Evolutionary conservation across 2,888 invertebrate genomes (phyloP).

Genomic region (Ferdinandea cuprea): DNA sequence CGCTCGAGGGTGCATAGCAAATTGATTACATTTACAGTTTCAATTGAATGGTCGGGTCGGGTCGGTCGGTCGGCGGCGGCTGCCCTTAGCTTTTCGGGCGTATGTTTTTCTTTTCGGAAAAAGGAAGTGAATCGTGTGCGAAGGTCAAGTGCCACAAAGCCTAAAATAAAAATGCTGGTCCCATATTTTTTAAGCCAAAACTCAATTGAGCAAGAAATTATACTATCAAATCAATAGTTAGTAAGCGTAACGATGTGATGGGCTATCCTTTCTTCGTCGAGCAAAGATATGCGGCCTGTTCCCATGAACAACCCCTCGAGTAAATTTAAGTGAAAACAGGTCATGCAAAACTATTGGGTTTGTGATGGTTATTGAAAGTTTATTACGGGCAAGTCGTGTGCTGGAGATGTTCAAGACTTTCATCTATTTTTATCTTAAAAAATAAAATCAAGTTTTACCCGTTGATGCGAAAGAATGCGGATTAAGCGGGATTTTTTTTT

Average conservation of each 20-base stretch:
- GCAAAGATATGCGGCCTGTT: neutral
- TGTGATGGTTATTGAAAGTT: slow-evolving; percentile 13
- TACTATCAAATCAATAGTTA: slow-evolving; percentile 56
- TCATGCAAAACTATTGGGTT: slow-evolving; percentile 18
- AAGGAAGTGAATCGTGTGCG: slow-evolving; percentile 45
- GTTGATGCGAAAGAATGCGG: too few relatives aligned
- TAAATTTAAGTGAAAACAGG: slow-evolving; percentile 18
- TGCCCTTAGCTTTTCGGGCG: slow-evolving; percentile 11
- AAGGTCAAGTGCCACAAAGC: slow-evolving; percentile 62
- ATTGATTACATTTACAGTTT: slow-evolving; percentile 73
- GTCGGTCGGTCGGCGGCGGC: slow-evolving; percentile 12
- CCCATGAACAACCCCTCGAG: too few relatives aligned
- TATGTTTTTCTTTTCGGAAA: neutral
- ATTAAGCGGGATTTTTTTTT: too few relatives aligned
- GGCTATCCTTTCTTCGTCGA: slow-evolving; percentile 14
- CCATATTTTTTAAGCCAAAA: slow-evolving; percentile 45
- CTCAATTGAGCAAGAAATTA: slow-evolving; percentile 67
- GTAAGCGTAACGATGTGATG: slow-evolving; percentile 40
- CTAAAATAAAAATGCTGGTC: slow-evolving; percentile 16
- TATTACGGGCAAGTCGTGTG: slow-evolving; percentile 1
- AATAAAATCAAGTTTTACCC: neutral
- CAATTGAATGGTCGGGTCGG: slow-evolving; percentile 68
- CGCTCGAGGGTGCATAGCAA: slow-evolving; percentile 44
- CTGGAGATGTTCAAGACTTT: neutral
- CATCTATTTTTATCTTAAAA: neutral